Percentiles rank a stretch among this genome's conserved stretches.
Evolutionary conservation across 1,140 invertebrate genomes (phyloP).

Genomic region (Camponotus floridanus): DNA sequence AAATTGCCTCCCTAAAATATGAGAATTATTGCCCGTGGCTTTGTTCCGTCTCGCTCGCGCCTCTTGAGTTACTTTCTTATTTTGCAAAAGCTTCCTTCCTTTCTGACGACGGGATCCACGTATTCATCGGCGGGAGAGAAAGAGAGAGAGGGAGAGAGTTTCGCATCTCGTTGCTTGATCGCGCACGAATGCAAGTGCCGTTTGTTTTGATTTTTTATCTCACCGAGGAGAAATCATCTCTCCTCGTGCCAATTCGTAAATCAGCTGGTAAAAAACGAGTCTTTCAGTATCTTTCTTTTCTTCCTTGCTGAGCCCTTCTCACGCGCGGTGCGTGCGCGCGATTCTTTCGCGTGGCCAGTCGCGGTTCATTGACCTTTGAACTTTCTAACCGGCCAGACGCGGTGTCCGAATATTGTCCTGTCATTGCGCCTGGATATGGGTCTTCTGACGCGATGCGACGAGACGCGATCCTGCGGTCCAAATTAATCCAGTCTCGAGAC

Average conservation of each 20-base stretch:
- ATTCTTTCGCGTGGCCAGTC: conserved; percentile 57
- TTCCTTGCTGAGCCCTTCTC: conserved; percentile 19
- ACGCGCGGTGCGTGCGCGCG: conserved; percentile 25
- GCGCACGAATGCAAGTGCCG: conserved; percentile 39
- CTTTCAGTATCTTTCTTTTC: conserved; percentile 42
- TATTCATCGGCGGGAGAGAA: conserved; percentile 21
- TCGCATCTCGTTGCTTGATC: conserved; percentile 22
- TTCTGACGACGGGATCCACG: conserved; percentile 13
- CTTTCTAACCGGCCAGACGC: conserved; percentile 64
- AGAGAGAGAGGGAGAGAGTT: conserved; percentile 22
- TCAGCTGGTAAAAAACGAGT: conserved; percentile 43
- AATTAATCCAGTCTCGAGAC: conserved; percentile 64
- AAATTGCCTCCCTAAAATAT: conserved; percentile 75
- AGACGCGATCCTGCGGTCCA: background rate
- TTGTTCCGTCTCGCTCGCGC: conserved; percentile 42
- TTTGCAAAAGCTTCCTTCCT: background rate
- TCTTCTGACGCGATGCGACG: conserved; percentile 42
- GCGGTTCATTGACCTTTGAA: conserved; percentile 72
- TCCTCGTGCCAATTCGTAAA: conserved; percentile 46
- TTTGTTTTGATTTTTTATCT: conserved; percentile 52
- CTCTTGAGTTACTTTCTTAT: conserved; percentile 20
- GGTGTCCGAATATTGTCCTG: conserved; percentile 65
- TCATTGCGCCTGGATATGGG: conserved; percentile 63
- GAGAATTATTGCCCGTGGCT: conserved; percentile 73
- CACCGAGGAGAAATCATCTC: conserved; percentile 32